phyloP scores from a whole-genome alignment of 2,888 invertebrate species.

The Eupsilia transversa region DNA sequence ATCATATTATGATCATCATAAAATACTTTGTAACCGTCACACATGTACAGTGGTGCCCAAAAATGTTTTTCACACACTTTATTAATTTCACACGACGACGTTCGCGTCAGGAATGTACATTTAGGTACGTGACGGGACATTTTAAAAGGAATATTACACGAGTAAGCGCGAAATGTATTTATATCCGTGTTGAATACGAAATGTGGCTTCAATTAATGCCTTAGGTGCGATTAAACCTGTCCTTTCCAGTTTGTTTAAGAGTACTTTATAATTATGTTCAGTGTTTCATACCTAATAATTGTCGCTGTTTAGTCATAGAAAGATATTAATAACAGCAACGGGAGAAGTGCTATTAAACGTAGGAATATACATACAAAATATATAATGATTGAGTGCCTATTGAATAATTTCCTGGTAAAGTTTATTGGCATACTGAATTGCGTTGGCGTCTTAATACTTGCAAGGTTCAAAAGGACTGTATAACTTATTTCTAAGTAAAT shows the following conservation, averaged over 20 bases:
- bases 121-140: slow-evolving; percentile 82
- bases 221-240: slow-evolving; percentile 57
- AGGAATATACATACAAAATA: slow-evolving; percentile 23
- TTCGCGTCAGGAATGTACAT: slow-evolving; percentile 72
- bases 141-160: slow-evolving; percentile 81
- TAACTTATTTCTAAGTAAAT: slow-evolving; percentile 10
- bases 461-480: slow-evolving; percentile 21
- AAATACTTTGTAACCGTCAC: slow-evolving; percentile 47
- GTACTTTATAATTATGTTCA: slow-evolving; percentile 29
- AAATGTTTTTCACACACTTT: slow-evolving; percentile 66
- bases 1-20: background rate
- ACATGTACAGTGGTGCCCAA: slow-evolving; percentile 56
- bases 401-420: slow-evolving; percentile 31
- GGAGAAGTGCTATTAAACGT: slow-evolving; percentile 33
- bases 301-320: slow-evolving; percentile 7
- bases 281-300: slow-evolving; percentile 31
- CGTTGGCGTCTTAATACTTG: slow-evolving; percentile 5
- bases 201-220: slow-evolving; percentile 64
- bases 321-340: slow-evolving; percentile 15
- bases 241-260: slow-evolving; percentile 44
- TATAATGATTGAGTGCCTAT: slow-evolving; percentile 25
- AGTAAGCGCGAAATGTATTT: slow-evolving; percentile 76
- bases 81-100: slow-evolving; percentile 70
- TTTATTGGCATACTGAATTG: slow-evolving; percentile 3
- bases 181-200: slow-evolving; percentile 65